phyloP scores from a whole-genome alignment of 2,888 invertebrate species.

The Campaea margaritaria region DNA sequence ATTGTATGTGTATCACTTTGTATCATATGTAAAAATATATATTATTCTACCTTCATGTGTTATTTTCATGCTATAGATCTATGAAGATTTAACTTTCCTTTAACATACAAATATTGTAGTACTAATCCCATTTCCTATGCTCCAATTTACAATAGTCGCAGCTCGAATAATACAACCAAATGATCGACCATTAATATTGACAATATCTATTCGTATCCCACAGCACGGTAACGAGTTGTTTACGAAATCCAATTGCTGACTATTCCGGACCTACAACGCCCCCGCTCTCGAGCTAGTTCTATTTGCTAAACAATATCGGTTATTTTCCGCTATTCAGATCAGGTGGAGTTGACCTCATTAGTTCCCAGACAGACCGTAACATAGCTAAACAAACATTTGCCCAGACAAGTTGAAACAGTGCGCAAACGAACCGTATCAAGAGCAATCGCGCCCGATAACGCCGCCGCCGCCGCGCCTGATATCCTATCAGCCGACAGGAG shows the following conservation, averaged over 20 bases:
- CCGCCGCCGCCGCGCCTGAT: slow-evolving; percentile 37
- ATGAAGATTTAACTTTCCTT: too few relatives aligned
- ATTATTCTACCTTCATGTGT: too few relatives aligned
- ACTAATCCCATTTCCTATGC: too few relatives aligned
- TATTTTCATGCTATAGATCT: too few relatives aligned
- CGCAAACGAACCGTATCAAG: slow-evolving; percentile 70
- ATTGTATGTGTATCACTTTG: too few relatives aligned
- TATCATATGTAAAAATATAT: too few relatives aligned
- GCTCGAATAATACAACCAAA: neutral
- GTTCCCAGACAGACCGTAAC: slow-evolving; percentile 58
- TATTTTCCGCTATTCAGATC: slow-evolving; percentile 50
- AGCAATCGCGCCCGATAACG: slow-evolving; percentile 66
- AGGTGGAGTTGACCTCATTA: slow-evolving; percentile 63
- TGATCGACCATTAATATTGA: slow-evolving; percentile 1
- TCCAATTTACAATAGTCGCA: neutral
- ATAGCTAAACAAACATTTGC: slow-evolving; percentile 71
- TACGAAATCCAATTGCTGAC: slow-evolving; percentile 7
- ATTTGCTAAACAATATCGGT: slow-evolving; percentile 33
- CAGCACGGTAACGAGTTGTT: slow-evolving; percentile 2
- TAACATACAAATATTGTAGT: too few relatives aligned
- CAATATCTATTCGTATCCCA: neutral
- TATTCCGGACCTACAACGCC: slow-evolving; percentile 13
- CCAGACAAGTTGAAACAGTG: slow-evolving; percentile 70
- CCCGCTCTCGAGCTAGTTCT: slow-evolving; percentile 7
- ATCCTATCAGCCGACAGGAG: slow-evolving; percentile 41